These are phyloP conservation scores for Prunella himalayana DNA, from an alignment of 2,113 vertebrate genomes.

Conservation along the genomic window DNA sequence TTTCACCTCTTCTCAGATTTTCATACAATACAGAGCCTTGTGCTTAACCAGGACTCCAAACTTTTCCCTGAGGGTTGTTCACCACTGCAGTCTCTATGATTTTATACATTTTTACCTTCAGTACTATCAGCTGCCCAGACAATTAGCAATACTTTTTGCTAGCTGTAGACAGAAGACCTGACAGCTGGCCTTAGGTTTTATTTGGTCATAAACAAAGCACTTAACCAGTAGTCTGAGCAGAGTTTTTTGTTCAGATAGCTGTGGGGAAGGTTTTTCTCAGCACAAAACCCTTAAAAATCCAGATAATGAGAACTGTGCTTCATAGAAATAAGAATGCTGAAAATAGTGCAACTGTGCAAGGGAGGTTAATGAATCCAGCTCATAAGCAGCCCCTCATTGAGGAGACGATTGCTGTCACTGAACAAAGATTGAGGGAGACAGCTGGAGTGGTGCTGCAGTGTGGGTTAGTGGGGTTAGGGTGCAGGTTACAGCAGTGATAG, in stretches of 20 bases:
- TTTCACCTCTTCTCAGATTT: neutral
- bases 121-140: neutral
- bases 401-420: neutral
- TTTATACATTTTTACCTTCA: neutral
- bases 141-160: neutral
- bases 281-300: neutral
- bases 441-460: neutral
- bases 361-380: neutral
- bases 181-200: neutral
- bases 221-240: neutral
- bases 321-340: neutral
- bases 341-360: neutral
- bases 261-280: neutral
- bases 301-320: neutral
- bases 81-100: neutral
- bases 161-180: neutral
- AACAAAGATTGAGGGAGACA: neutral
- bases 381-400: neutral
- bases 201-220: neutral
- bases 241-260: neutral
- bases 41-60: neutral
- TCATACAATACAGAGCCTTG: neutral
- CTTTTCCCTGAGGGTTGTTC: neutral
- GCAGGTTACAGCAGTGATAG: neutral
- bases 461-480: neutral